Base-by-base conservation (phyloP, 2,888 invertebrate species). In the Hybos culiciformis region DNA sequence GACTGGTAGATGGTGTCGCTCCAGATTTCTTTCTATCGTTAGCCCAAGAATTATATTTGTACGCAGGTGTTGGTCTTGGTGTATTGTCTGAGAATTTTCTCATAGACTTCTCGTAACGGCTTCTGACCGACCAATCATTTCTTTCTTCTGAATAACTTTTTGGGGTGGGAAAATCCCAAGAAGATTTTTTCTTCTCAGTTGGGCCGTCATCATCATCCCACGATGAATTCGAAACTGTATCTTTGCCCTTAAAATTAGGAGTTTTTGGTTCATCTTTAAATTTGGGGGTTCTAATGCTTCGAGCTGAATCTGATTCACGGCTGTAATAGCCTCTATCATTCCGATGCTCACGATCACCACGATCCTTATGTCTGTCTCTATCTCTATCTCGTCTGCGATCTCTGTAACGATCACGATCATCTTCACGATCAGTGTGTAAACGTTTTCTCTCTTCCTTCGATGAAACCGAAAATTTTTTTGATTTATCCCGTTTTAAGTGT, bases 121-220 rank as follows among this genome's bases (percentile, higher is more conserved):
- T 55, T 2, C 58, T 53, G 17, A 54, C 55, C 1, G 60, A 63
- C 58, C 56, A 61, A 34, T 58, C 71, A 48, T 51, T 63, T 55
- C 44, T 68, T 62, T 56, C 74, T 54, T 66, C 66, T 31, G 56
- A 55, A 46, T 58, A 61, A 1, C 75, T 69, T 51, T 74, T 71
- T 0, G 93, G 94, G 0, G 93, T 93, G 0, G 92, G 91, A 58
- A 86, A 80, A 66, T 94, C 94, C 94, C 94, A 96, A 41, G 80
- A 78, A 1, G 92, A 92, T 53, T 77, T 80, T 44, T 75, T 76
- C 5, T 68, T 67, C 29, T 71, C 73, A 5, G 72, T 70, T 24
- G 70, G 70, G 8, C 52, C 50, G 9, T 60, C 60, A 39, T 83
- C 83, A 50, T 87, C 87, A 49, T 86, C 87, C 66, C 66, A 67